Evolutionary conservation across 2,797 vertebrate species (phyloP).

Genomic region (Characodon lateralis): DNA sequence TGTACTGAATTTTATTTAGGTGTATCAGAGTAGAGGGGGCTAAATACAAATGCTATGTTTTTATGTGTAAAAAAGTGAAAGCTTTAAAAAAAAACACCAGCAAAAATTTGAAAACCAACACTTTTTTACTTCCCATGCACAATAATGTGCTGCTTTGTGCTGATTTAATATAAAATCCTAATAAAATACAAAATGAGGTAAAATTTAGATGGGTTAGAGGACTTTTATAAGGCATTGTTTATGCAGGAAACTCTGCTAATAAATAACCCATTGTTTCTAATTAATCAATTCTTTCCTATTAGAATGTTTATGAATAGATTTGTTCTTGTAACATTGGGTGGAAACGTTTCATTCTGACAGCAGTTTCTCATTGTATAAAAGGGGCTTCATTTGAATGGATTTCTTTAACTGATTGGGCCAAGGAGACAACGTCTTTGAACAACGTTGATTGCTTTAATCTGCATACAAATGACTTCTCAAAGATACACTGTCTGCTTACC

Average conservation of each 20-base stretch:
- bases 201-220: no score
- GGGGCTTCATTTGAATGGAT: constrained; percentile 44
- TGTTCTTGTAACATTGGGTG: constrained; percentile 12
- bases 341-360: constrained; percentile 1
- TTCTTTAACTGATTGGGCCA: constrained; percentile 47
- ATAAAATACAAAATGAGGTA: neutral
- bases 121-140: neutral
- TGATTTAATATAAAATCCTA: neutral
- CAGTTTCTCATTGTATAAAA: constrained; percentile 28
- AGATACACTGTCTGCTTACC: constrained; percentile 10
- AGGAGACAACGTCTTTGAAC: constrained; percentile 20
- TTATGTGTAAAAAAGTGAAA: no score
- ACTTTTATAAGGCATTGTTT: no score
- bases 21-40: neutral
- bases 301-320: constrained; percentile 3
- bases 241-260: neutral
- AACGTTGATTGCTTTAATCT: constrained; percentile 54
- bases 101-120: no score
- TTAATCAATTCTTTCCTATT: neutral
- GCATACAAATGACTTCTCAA: constrained; percentile 55
- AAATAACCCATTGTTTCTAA: neutral
- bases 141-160: no score
- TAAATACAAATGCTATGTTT: neutral
- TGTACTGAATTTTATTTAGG: no score
- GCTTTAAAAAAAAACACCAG: neutral